Evolutionary conservation across 2,888 invertebrate genomes (phyloP), one percentile per base, ranked within the genome.

Genomic region (Platycheirus rosarum): DNA sequence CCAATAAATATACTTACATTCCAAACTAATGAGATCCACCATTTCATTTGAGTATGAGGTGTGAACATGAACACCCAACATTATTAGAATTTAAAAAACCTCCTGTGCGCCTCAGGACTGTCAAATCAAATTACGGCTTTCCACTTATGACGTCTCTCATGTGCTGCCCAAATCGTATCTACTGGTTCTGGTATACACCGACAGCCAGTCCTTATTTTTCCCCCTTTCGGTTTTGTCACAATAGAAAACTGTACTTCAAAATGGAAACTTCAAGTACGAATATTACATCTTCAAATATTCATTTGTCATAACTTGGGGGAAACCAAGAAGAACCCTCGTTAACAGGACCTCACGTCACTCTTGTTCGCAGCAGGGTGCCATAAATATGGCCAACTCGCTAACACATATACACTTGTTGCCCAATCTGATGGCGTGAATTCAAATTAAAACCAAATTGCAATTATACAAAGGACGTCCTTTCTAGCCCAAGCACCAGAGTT

Each of bases 381-480:
- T 51, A 69, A 84, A 84, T 74, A 70, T 84, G 78, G 84, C 78
- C 78, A 79, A 69, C 74, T 74, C 65, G 13, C 13, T 20, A n/a
- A n/a, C n/a, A n/a, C 69, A 13, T 37, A 35, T 37, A 42, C 74
- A 84, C 69, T 78, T 84, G 84, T 78, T 78, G 69, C 69, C 73
- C 63, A 74, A 74, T 69, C 16, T 55, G 35, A 69, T 40, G 60
- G 42, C 53, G n/a, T n/a, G 73, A 65, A 37, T 62, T 73, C 26
- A 20, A 78, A 68, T 79, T 71, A 37, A 60, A 65, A 60, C 55
- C 48, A 53, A 68, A 73, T 70, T 66, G 49, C 57, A 65, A 70
- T 65, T 14, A 13, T 51, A 20, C 53, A 60, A 79, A 48, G 62
- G 57, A 60, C 46, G 44, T 51, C 35, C 3, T 1, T 8, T 6